Evolutionary conservation across 2,888 invertebrate genomes (phyloP), one percentile per base, ranked within the genome.

Genomic region (Macroteleia sp.): DNA sequence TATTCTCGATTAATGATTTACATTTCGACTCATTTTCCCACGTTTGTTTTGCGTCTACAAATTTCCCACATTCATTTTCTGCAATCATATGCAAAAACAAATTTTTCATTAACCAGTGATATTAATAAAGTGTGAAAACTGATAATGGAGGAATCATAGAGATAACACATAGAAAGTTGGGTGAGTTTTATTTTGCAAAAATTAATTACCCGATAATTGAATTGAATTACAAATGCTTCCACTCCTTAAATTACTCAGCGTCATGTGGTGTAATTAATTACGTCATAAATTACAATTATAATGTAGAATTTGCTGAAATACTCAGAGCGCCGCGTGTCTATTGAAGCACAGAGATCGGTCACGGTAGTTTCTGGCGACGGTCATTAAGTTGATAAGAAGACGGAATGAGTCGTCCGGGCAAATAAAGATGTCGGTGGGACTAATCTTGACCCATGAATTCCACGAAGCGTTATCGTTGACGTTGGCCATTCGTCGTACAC

Each of bases 311-410:
- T 12, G 25, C 5, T 46, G 2, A 30, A 10, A 30, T 10, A 30
- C 10, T 2, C 30, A 10, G 9, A 30, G 10, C 10, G 10, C 39
- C 17, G 39, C 39, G 16, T 1, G 8, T 1, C 39, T 17, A 17
- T 39, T 25, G 4, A 12, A 6, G n/a, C 39, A 8, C 17, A n/a
- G 25, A 30, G 39, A 46, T 62, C 28, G 36, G 66, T 54, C 66
- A 66, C 44, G 34, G 42, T 66, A 28, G 66, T 50, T 52, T 12
- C 25, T 1, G 14, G 19, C 14, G 42, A 66, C 28, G 59, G 66
- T 44, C 74, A 46, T 75, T 75, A 61, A 54, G 44, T 46, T 75
- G 74, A 75, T 76, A 76, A 76, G 69, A 52, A 12, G 66, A 39
- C 22, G 52, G 56, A 48, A 70, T 36, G 30, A 34, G 14, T 39